Percentiles rank a stretch among this genome's conserved stretches.
Conservation (phyloP, 2,888 invertebrate species). For the Drosophila parthenogenetica region DNA sequence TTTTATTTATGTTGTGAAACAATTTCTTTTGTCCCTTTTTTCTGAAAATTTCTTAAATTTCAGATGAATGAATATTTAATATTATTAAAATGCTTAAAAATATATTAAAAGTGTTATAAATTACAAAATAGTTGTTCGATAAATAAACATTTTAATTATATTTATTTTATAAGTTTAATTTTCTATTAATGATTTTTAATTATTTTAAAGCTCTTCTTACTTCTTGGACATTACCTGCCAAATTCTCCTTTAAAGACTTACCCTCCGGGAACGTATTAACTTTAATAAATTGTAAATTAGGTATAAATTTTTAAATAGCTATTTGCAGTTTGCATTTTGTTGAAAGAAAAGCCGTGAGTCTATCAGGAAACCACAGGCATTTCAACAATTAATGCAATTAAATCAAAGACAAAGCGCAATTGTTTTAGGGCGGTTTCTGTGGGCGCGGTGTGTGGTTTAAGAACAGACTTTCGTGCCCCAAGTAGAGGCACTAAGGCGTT, state of each 20-base stretch:
- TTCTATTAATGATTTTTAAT: no score
- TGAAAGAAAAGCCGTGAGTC: background rate
- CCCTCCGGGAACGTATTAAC: background rate
- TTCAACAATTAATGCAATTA: constrained; percentile 65
- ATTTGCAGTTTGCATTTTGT: constrained; percentile 3
- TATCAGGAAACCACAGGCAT: constrained; percentile 37
- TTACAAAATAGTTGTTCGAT: no score
- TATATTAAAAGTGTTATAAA: no score
- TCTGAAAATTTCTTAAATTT: no score
- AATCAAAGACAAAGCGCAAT: constrained; percentile 59
- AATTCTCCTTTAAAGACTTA: background rate
- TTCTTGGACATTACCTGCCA: background rate
- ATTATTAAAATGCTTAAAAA: no score
- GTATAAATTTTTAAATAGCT: constrained; percentile 23
- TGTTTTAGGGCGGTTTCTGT: constrained; percentile 40
- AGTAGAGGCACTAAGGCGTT: constrained; percentile 5
- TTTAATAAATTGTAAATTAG: background rate
- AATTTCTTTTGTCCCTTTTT: no score
- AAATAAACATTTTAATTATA: no score
- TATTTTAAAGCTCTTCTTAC: no score
- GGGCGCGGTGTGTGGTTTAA: constrained; percentile 28
- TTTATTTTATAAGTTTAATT: no score
- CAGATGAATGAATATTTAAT: no score
- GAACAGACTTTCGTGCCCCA: constrained; percentile 13
- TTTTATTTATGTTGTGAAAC: no score